These are phyloP conservation scores for Brachypalpus laphriformis DNA, from an alignment of 2,888 invertebrate species.

Conservation along the genomic window DNA sequence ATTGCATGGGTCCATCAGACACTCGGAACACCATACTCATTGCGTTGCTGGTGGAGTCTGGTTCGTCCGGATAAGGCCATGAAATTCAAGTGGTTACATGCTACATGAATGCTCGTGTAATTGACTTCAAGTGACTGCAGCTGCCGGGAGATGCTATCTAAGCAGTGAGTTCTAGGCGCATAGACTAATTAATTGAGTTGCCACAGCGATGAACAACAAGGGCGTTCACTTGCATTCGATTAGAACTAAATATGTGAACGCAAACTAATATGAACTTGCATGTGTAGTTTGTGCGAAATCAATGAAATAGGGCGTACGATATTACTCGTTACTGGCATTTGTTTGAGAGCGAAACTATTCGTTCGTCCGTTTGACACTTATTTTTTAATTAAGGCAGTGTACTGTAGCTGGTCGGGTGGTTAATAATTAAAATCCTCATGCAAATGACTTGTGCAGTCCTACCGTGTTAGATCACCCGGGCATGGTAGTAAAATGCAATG, in stretches of 20 bases:
- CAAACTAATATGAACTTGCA: neutral
- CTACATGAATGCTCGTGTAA: neutral
- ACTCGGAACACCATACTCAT: neutral
- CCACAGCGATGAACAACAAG: neutral
- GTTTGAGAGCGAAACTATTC: neutral
- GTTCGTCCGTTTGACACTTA: neutral
- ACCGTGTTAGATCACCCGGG: constrained; percentile 2
- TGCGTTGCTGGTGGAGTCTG: neutral
- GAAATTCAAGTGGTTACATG: constrained; percentile 11
- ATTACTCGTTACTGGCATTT: too few relatives aligned
- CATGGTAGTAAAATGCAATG: constrained; percentile 38
- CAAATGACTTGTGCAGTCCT: constrained; percentile 14
- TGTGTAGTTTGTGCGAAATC: too few relatives aligned
- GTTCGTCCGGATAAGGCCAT: neutral
- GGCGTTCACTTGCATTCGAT: neutral
- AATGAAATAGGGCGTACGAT: too few relatives aligned
- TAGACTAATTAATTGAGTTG: constrained; percentile 4
- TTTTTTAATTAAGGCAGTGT: neutral
- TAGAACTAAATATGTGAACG: neutral
- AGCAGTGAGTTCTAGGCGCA: neutral
- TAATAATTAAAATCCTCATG: constrained; percentile 20
- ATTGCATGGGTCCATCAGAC: neutral
- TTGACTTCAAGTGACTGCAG: constrained; percentile 3
- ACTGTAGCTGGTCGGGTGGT: neutral
- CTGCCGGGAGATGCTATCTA: too few relatives aligned